These are phyloP conservation scores for Ianthella basta DNA, from an alignment of 37 sponge, comb jelly and placozoan species.

Conservation along the genomic window DNA sequence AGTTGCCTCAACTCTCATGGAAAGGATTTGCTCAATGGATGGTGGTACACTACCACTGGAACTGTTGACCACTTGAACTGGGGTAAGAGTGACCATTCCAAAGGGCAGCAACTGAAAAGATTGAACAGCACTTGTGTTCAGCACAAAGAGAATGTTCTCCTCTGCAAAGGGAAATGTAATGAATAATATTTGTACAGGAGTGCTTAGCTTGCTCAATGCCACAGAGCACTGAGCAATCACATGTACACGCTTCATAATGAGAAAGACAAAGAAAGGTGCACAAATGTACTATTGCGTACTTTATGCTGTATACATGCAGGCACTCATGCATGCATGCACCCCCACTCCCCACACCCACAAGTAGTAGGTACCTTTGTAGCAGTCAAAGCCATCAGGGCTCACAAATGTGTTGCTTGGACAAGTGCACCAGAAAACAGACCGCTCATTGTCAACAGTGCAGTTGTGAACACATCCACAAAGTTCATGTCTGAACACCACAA, in stretches of 20 bases:
- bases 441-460: background rate
- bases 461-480: slow-evolving; percentile 27
- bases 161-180: background rate
- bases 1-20: background rate
- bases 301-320: background rate
- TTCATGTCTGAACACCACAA: background rate
- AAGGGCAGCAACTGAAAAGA: background rate
- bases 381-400: slow-evolving; percentile 43
- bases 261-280: background rate
- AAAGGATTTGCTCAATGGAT: slow-evolving; percentile 1
- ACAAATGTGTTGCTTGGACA: slow-evolving; percentile 2
- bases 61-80: background rate
- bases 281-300: background rate
- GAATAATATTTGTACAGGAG: background rate
- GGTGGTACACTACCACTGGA: background rate
- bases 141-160: background rate
- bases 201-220: background rate
- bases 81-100: background rate
- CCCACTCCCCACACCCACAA: no score
- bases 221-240: background rate
- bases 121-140: background rate
- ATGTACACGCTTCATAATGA: background rate
- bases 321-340: no score
- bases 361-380: slow-evolving; percentile 19
- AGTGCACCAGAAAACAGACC: background rate